phyloP scores from a whole-genome alignment of 2,113 vertebrate genomes.

The Pluvianellus socialis region DNA sequence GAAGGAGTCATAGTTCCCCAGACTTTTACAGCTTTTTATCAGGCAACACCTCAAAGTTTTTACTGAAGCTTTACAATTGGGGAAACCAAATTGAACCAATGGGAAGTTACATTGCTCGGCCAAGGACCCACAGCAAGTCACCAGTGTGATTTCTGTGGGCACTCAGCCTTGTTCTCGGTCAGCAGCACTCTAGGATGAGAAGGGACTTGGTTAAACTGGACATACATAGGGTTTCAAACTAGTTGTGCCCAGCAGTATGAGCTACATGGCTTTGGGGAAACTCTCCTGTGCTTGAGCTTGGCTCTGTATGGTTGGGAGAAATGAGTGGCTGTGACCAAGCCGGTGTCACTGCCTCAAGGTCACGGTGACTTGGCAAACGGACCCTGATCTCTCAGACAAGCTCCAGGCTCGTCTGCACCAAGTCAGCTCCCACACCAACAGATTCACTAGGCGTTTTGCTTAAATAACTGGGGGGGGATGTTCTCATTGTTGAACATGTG shows the following conservation, averaged over 20 bases:
- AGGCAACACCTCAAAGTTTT: not conserved
- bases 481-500: not conserved
- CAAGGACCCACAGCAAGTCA: not conserved
- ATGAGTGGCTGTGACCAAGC: not conserved
- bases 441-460: not conserved
- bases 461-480: not conserved
- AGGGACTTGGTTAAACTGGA: not conserved
- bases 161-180: not conserved
- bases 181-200: not conserved
- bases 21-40: not conserved
- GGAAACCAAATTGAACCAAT: not conserved
- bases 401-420: not conserved
- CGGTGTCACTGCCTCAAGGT: not conserved
- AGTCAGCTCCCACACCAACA: not conserved
- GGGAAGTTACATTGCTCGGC: not conserved
- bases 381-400: not conserved
- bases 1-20: not conserved
- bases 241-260: not conserved
- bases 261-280: not conserved
- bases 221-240: not conserved
- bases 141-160: not conserved
- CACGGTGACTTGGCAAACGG: not conserved
- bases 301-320: not conserved
- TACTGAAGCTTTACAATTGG: not conserved
- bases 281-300: not conserved